Base-by-base conservation (phyloP, 2,797 vertebrate genomes). In the Dendrocincla fuliginosa region DNA sequence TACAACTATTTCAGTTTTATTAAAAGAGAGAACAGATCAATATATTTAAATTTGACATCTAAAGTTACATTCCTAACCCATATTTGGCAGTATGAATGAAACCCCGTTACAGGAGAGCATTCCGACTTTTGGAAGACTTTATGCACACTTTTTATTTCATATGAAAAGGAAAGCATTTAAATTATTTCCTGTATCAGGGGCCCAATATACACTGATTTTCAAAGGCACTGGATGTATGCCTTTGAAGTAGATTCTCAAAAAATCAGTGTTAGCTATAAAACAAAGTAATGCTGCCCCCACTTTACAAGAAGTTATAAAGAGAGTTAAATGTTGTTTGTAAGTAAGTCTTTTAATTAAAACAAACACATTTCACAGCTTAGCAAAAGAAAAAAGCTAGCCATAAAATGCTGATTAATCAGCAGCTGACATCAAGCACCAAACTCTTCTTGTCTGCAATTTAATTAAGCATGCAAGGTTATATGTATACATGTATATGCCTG, bases 41-140 rank as follows among this genome's bases (percentile, higher is more conserved):
- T 35, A 49, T 56, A 90, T 88, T 92, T 87, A 83, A 95, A 95
- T 81, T 33, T 4, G 1, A 44, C 65, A 83, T 83, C 64, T 78
- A 20, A 85, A 93, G 84, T 95, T 89, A 91, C 89, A 95, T 93
- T 96, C 85, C 87, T 86, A 93, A 90, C 35, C 94, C 91, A 87
- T 95, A 96, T 96, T 95, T 96, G 95, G 92, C 52, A 82, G 87
- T 49, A 92, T 94, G 93, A 95, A 96, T 88, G 93, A 94, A 95
- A 89, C 35, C 16, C 79, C 67, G 32, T 73, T 81, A 93, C 30
- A 93, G 63, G 63, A 92, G 24, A 94, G 50, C 37, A 65, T 49
- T 94, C 86, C 93, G 93, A 84, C 93, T 95, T 94, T 91, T 78
- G 90, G 71, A 96, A 92, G 46, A 63, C 80, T 87, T 96, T 83